These are phyloP conservation scores for Sphecodes monilicornis DNA, from an alignment of 2,888 invertebrate species.

Conservation along the genomic window DNA sequence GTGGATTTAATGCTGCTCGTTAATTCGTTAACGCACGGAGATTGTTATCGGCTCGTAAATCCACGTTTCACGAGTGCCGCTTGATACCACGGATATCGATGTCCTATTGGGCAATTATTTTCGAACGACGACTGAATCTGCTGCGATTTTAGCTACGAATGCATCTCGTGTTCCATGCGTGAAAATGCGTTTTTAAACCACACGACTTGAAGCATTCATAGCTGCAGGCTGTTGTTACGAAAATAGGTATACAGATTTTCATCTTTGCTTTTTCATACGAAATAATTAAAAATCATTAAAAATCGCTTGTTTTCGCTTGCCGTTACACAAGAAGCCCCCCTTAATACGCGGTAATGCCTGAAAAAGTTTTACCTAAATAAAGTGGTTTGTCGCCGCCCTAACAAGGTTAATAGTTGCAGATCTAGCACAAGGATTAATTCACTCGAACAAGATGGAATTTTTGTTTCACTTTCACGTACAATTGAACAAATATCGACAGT, in stretches of 20 bases:
- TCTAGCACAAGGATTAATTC: no score
- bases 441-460: background rate
- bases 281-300: no score
- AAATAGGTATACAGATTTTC: background rate
- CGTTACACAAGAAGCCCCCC: no score
- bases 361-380: no score
- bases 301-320: no score
- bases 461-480: background rate
- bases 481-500: background rate
- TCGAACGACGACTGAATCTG: constrained; percentile 31
- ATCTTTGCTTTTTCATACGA: background rate
- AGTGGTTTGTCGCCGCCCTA: no score
- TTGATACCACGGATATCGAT: constrained; percentile 29
- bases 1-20: constrained; percentile 39
- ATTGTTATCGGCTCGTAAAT: constrained; percentile 65
- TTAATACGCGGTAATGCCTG: no score
- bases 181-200: background rate
- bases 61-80: constrained; percentile 41
- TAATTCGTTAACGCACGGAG: constrained; percentile 63
- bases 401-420: no score
- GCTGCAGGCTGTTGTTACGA: background rate
- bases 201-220: background rate
- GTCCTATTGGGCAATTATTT: constrained; percentile 61
- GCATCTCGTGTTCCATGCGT: background rate
- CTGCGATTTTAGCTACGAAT: constrained; percentile 12